phyloP scores from a whole-genome alignment of 2,888 invertebrate species.

The Anagyrus pseudococci region DNA sequence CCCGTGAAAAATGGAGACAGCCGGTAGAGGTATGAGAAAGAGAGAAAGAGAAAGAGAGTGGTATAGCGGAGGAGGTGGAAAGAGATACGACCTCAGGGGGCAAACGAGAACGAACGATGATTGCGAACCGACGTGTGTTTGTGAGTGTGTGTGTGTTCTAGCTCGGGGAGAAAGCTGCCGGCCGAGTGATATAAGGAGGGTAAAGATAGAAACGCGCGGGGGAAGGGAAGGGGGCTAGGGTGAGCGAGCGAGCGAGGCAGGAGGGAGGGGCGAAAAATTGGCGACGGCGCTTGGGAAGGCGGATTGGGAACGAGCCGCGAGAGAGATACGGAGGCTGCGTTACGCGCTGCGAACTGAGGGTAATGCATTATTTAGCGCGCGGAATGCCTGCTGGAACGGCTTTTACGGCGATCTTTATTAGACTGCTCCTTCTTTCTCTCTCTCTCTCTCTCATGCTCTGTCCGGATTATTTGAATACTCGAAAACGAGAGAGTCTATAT shows the following conservation, averaged over 20 bases:
- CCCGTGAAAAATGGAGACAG: conserved; percentile 58
- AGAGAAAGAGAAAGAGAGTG: conserved; percentile 34
- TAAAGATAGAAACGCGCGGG: conserved; percentile 38
- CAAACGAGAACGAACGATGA: neutral
- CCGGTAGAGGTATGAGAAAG: conserved; percentile 12
- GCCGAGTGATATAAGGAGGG: conserved; percentile 36
- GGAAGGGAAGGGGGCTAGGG: conserved; percentile 12
- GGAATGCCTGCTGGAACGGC: conserved; percentile 14
- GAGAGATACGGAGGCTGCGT: neutral
- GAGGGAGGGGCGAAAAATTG: conserved; percentile 37
- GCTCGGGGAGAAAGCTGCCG: conserved; percentile 8
- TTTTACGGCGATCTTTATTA: conserved; percentile 31
- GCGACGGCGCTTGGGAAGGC: neutral
- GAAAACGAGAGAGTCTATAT: conserved; percentile 19
- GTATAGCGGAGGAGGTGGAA: conserved; percentile 1
- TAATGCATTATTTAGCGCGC: conserved; percentile 29
- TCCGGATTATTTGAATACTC: conserved; percentile 24
- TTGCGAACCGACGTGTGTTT: neutral
- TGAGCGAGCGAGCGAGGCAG: conserved; percentile 19
- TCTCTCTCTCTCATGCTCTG: neutral
- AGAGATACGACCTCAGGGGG: too few relatives aligned
- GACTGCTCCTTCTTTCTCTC: neutral
- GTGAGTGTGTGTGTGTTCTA: too few relatives aligned
- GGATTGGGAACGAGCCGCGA: neutral
- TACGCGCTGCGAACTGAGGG: conserved; percentile 3